Evolutionary conservation across 2,113 vertebrate genomes (phyloP).

Genomic region (Amia ocellicauda): DNA sequence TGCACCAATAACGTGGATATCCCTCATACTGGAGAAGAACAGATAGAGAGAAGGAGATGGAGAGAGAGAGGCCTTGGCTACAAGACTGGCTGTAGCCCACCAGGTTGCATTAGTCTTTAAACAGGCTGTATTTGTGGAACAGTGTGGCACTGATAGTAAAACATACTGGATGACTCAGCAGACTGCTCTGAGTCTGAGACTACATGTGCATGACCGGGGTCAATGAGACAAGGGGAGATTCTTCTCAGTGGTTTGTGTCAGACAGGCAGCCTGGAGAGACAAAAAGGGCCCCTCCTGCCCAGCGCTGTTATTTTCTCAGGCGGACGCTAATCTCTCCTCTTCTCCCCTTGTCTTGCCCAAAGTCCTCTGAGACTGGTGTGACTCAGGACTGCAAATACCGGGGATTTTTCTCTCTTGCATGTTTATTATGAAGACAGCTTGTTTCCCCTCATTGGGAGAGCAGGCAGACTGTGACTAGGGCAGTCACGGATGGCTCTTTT

Average conservation of each 20-base stretch:
- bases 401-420: neutral
- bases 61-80: no score
- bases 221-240: neutral
- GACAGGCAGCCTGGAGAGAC: neutral
- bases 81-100: no score
- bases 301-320: neutral
- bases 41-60: no score
- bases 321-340: neutral
- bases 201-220: no score
- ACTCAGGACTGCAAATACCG: neutral
- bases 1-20: no score
- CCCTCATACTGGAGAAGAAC: no score
- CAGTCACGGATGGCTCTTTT: neutral
- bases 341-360: neutral
- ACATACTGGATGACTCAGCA: no score
- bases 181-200: no score
- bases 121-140: no score
- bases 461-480: neutral
- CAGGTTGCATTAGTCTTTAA: no score
- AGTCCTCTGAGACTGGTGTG: neutral
- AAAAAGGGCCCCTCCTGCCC: neutral
- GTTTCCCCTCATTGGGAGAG: no score
- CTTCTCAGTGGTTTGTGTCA: neutral
- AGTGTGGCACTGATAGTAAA: no score
- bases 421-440: neutral